phyloP scores from a whole-genome alignment of 2,888 invertebrate genomes.

The Ornithoptera priamus region DNA sequence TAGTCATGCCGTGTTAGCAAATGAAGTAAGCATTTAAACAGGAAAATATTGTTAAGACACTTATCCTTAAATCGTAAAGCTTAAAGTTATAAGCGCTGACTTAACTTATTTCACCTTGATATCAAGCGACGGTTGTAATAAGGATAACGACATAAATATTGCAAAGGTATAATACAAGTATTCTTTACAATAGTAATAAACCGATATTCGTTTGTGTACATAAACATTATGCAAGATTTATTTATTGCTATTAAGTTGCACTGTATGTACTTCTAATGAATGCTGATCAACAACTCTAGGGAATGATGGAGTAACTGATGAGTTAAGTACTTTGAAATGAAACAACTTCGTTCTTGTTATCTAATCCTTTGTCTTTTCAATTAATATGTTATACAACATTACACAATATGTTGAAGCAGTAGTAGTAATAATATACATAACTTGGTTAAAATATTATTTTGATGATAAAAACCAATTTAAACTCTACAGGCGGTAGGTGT shows the following conservation, averaged over 20 bases:
- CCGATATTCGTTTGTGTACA: background rate
- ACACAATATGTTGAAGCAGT: too few relatives aligned
- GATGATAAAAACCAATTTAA: too few relatives aligned
- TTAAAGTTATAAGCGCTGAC: slow-evolving; percentile 8
- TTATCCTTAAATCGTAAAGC: background rate
- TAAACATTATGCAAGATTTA: background rate
- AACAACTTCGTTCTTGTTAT: too few relatives aligned
- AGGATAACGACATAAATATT: background rate
- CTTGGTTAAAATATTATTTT: too few relatives aligned
- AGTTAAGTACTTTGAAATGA: too few relatives aligned
- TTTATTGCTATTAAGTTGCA: background rate
- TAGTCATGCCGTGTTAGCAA: background rate
- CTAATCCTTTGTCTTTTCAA: too few relatives aligned
- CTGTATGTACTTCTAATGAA: background rate
- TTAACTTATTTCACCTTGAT: slow-evolving; percentile 3
- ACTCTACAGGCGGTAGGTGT: too few relatives aligned
- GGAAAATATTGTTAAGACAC: slow-evolving; percentile 4
- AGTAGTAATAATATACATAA: too few relatives aligned
- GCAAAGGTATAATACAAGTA: background rate
- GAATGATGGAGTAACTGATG: too few relatives aligned
- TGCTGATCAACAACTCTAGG: background rate
- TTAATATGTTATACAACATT: too few relatives aligned
- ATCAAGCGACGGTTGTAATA: background rate
- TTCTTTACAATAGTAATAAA: background rate
- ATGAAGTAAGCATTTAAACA: slow-evolving; percentile 1